Evolutionary conservation across 1,140 invertebrate species (phyloP).

Genomic region (Chionoecetes opilio): DNA sequence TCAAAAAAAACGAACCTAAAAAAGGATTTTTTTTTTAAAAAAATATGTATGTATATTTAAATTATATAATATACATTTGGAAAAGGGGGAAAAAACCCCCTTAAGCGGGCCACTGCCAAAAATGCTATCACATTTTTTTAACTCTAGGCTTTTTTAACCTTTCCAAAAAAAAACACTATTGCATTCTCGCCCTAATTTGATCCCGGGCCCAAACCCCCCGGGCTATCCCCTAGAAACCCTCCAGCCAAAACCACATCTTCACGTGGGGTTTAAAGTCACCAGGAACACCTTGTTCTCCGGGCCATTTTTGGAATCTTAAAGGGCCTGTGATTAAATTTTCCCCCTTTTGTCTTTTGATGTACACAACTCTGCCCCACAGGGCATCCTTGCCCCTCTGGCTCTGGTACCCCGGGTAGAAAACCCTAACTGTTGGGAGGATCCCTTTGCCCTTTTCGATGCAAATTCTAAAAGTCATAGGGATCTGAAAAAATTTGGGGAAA

Average conservation of each 20-base stretch:
- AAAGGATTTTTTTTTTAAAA: too few species aligned
- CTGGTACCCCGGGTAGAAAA: slow-evolving; percentile 92
- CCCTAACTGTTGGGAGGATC: slow-evolving; percentile 89
- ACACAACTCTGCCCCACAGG: slow-evolving; percentile 94
- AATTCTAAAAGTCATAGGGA: slow-evolving; percentile 92
- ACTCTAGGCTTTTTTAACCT: too few species aligned
- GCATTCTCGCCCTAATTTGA: too few species aligned
- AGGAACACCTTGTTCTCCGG: slow-evolving; percentile 89
- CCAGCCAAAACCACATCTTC: slow-evolving; percentile 92
- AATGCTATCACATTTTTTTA: too few species aligned
- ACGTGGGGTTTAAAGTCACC: slow-evolving; percentile 89
- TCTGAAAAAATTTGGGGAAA: slow-evolving; percentile 84
- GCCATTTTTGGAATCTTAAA: slow-evolving; percentile 92
- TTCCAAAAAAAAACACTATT: too few species aligned
- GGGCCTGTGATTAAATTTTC: slow-evolving; percentile 89
- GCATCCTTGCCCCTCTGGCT: slow-evolving; percentile 95
- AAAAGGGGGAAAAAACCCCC: too few species aligned
- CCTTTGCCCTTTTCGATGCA: slow-evolving; percentile 89
- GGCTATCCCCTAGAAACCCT: too few species aligned
- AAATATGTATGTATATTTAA: too few species aligned
- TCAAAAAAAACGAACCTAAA: too few species aligned
- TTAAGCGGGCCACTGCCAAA: too few species aligned
- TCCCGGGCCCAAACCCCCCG: too few species aligned
- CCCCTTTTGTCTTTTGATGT: slow-evolving; percentile 88
- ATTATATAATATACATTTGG: too few species aligned